Base-by-base conservation (phyloP, 37 sponge, comb jelly and placozoan genomes). In the Amphimedon queenslandica region DNA sequence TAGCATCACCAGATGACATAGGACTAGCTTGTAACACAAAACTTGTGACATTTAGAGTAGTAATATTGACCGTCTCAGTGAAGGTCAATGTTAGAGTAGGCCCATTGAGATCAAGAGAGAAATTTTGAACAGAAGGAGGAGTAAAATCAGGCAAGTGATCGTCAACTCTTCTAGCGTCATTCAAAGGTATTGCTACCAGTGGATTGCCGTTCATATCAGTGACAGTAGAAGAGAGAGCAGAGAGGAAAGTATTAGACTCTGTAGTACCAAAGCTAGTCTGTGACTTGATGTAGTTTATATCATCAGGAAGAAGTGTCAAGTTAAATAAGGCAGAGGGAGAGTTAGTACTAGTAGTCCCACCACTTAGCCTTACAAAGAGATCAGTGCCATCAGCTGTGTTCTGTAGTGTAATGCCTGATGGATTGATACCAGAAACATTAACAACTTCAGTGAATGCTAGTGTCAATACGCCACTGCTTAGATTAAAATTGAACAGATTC, bases 381-480 rank as follows among this genome's bases (percentile, higher is more conserved):
- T 27, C 38, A 55, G 64, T 30, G 42, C 37, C 38, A 37, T 33
- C 56, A 3, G 34, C 63, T 1, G 72, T 63, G 77, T 77, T 83
- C 38, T 90, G 90, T 33, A 90, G 47, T 0, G 72, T 60, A 37
- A 90, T 57, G 0, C 65, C 73, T n/a, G 42, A 47, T 1, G 86
- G 83, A 58, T 73, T 53, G 16, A 90, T 82, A 0, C 77, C 53
- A 31, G 69, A 70, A 5, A 80, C 66, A 73, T 89, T 90, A 51
- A 94, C 90, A 41, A 75, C 80, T 40, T 94, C 90, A 72, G 63
- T 77, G 56, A 94, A 94, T 63, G 70, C 71, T 37, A 94, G 41
- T 0, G 73, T 77, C n/a, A 94, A 38, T 0, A 77, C 60, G 24
- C 90, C 88, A 13, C 77, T 64, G 39, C 89, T 91, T 31, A 88